Conservation (phyloP, 1,140 invertebrate species). For the Bombus difficillimus region DNA sequence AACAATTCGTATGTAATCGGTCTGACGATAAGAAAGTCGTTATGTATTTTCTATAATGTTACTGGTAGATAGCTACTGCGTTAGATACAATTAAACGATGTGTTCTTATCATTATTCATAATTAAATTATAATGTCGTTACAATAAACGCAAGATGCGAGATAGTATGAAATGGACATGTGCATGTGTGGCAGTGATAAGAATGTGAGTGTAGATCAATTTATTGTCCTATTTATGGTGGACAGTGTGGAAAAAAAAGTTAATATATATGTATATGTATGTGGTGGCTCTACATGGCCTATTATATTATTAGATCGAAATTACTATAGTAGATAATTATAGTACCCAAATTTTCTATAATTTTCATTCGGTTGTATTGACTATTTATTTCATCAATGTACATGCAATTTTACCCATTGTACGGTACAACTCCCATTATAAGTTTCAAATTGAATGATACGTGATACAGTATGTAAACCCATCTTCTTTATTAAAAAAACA, state of each 20-base stretch:
- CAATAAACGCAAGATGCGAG: conserved; percentile 50
- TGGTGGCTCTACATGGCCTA: conserved; percentile 64
- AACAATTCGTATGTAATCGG: conserved; percentile 62
- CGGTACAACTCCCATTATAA: conserved; percentile 41
- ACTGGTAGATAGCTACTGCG: conserved; percentile 62
- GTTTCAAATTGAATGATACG: conserved; percentile 48
- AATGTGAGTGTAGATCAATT: conserved; percentile 39
- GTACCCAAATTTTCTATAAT: conserved; percentile 51
- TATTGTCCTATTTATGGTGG: conserved; percentile 43
- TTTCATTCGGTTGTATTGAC: conserved; percentile 44
- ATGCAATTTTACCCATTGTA: conserved; percentile 37
- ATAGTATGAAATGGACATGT: conserved; percentile 31
- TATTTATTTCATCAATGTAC: conserved; percentile 56
- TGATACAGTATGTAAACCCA: conserved; percentile 62
- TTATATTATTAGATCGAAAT: conserved; percentile 53
- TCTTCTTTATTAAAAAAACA: conserved; percentile 69
- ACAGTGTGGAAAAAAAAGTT: conserved; percentile 33
- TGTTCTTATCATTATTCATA: conserved; percentile 71
- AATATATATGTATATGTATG: conserved; percentile 51
- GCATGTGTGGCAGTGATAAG: conserved; percentile 21
- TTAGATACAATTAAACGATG: conserved; percentile 68
- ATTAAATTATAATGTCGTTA: conserved; percentile 62
- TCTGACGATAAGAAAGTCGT: conserved; percentile 64
- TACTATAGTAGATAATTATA: conserved; percentile 47
- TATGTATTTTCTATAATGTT: conserved; percentile 73